Base-by-base conservation (phyloP, 2,888 invertebrate species). In the Eulithis prunata region DNA sequence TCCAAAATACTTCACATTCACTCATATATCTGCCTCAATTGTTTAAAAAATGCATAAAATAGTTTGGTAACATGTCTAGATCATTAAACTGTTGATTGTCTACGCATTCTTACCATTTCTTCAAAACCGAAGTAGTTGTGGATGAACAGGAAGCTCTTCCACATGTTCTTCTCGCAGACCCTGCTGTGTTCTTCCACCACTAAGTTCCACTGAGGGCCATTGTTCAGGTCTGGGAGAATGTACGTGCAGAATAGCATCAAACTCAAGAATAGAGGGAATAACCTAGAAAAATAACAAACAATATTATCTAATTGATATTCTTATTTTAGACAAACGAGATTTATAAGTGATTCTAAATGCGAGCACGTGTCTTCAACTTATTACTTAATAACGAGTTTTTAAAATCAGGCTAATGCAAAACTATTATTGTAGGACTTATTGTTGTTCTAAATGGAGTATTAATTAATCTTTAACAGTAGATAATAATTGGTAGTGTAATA, bases 121-220 rank as follows among this genome's bases (percentile, higher is more conserved):
- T 94, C 94, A 72, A 94, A 94, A n/a, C 94, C 94, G 70, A 94
- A 94, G 80, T 92, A 94, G 72, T 94, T 94, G 73, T 94, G 94
- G 52, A 94, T 94, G 79, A 94, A 94, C 10, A 94, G 83, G 74
- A 94, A 91, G 75, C 94, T 94, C 75, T 90, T 91, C 94, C 94
- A 94, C 94, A 94, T 94, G 72, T 93, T 91, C 73, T 88, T 88
- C 74, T 93, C 88, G 75, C 94, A 94, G 55, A 94, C 89, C 28
- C 91, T 82, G 74, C 94, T 90, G 76, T 94, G 94, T 66, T 94
- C 93, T 52, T 89, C 91, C 8, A 94, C 91, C 2, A 94, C 94
- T n/a, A 94, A 79, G 75, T 91, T 93, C 94, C 94, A 94, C 78
- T 94, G 92, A 1, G 94, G 94, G 0, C 94, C 94, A 68, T 86